Evolutionary conservation across 2,888 invertebrate genomes (phyloP).

Genomic region (Rugalucina vietnamica): DNA sequence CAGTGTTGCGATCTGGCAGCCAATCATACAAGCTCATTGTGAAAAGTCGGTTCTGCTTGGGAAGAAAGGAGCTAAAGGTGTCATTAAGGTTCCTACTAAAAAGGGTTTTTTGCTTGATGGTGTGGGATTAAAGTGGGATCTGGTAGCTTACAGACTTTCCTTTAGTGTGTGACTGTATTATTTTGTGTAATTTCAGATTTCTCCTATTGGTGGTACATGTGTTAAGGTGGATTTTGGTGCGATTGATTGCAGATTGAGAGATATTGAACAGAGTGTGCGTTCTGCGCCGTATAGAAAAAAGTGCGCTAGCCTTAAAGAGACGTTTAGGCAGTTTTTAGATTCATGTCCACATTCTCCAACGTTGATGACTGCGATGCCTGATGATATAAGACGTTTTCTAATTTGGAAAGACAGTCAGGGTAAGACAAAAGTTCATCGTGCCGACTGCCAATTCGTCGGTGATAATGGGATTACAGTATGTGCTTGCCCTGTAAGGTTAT

Average conservation of each 20-base stretch:
- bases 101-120: conserved; percentile 26
- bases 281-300: background rate
- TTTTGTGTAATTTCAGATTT: no score
- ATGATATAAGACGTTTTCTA: conserved; percentile 24
- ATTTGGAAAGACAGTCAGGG: conserved; percentile 13
- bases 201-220: background rate
- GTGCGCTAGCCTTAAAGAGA: background rate
- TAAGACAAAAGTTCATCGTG: conserved; percentile 14
- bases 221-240: background rate
- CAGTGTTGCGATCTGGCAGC: conserved; percentile 48
- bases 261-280: conserved; percentile 7
- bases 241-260: conserved; percentile 10
- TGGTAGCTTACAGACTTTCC: conserved; percentile 12
- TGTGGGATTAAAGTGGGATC: conserved; percentile 19
- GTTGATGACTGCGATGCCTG: conserved; percentile 1
- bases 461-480: background rate
- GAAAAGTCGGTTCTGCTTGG: conserved; percentile 1
- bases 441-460: conserved; percentile 9
- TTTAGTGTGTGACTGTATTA: background rate
- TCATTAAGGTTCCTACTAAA: background rate
- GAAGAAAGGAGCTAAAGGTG: background rate
- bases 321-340: background rate
- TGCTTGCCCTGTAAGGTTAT: conserved; percentile 5
- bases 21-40: conserved; percentile 7
- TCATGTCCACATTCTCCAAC: background rate